Conservation (phyloP, 2,797 vertebrate species). For the Denticeps clupeoides region DNA sequence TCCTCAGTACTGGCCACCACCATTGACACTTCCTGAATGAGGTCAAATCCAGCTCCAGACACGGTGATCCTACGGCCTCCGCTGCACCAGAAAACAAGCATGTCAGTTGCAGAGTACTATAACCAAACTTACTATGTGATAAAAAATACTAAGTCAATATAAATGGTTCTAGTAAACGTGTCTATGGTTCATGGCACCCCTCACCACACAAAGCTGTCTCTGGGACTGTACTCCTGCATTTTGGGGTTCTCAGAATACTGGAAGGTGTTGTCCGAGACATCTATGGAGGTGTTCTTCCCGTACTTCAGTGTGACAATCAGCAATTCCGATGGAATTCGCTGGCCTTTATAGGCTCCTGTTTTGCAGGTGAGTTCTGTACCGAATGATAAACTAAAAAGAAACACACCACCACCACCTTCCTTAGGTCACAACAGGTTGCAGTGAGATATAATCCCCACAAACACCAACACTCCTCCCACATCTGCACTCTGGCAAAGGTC, state of each 20-base stretch:
- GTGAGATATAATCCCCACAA: no score
- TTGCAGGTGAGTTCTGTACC: slow-evolving; percentile 47
- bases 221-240: slow-evolving; percentile 33
- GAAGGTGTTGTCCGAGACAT: slow-evolving; percentile 15
- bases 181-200: neutral
- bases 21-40: slow-evolving; percentile 54
- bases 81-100: slow-evolving; percentile 42
- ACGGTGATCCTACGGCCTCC: slow-evolving; percentile 80
- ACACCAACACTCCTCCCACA: no score
- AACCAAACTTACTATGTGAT: neutral
- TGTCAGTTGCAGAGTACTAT: slow-evolving; percentile 19
- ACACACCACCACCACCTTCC: no score
- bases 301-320: slow-evolving; percentile 44
- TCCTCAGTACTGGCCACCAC: slow-evolving; percentile 42
- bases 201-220: slow-evolving; percentile 52
- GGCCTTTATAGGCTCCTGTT: slow-evolving; percentile 37
- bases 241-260: slow-evolving; percentile 55
- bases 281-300: slow-evolving; percentile 46
- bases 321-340: slow-evolving; percentile 32
- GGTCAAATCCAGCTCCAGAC: slow-evolving; percentile 68
- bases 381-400: slow-evolving; percentile 52
- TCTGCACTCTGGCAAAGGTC: no score
- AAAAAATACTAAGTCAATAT: slow-evolving; percentile 6
- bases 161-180: no score
- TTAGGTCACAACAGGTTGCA: no score